A percentile compares a stretch with the other conserved stretches of the same genome.
Evolutionary conservation across 2,113 vertebrate species (phyloP).

Genomic region (Mirounga angustirostris): DNA sequence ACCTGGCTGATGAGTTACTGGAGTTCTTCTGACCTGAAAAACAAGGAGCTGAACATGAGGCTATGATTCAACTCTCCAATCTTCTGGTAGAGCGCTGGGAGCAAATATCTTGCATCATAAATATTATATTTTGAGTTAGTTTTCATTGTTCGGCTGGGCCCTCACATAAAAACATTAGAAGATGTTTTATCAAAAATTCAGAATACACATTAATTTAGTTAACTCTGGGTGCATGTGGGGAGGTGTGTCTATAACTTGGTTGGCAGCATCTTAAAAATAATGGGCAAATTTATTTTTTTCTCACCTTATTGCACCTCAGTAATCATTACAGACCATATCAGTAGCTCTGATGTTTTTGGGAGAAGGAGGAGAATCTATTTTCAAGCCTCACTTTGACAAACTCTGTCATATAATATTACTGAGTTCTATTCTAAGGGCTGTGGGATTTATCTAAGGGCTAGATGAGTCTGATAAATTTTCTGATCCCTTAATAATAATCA

Average conservation of each 20-base stretch:
- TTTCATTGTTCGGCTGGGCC: neutral
- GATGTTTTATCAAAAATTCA: conserved; percentile 35
- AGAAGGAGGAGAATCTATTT: neutral
- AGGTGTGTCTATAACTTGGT: neutral
- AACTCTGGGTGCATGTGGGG: neutral
- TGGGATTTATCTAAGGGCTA: neutral
- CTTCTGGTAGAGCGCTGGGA: neutral
- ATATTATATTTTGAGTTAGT: neutral
- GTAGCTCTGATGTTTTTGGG: conserved; percentile 22
- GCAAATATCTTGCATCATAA: neutral
- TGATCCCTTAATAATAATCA: neutral
- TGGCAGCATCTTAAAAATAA: conserved; percentile 13
- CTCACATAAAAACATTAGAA: neutral
- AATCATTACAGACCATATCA: neutral
- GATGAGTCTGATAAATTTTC: neutral
- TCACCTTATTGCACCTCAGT: neutral
- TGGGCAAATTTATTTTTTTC: neutral
- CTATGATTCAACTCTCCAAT: neutral
- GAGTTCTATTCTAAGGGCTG: neutral
- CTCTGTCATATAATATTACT: neutral
- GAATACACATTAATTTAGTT: neutral
- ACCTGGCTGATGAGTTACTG: neutral
- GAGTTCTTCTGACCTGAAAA: conserved; percentile 1
- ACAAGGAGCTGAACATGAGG: neutral
- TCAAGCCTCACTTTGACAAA: conserved; percentile 28